Conservation (phyloP, 2,113 vertebrate genomes). For the Lamprotornis superbus region DNA sequence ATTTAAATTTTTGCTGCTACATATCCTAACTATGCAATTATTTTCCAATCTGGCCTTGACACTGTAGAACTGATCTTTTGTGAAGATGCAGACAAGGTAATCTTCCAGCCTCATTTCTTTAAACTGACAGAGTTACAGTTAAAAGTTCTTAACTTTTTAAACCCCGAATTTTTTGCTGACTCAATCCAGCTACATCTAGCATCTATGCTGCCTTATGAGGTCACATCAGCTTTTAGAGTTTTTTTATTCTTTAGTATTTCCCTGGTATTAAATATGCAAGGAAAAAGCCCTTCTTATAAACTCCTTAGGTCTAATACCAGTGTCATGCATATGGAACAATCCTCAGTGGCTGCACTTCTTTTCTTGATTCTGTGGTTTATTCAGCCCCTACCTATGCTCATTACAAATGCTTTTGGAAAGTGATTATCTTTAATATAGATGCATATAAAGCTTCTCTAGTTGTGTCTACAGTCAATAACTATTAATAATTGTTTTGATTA, state of each 20-base stretch:
- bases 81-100: neutral
- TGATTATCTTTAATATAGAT: fast-evolving
- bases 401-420: neutral
- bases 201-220: neutral
- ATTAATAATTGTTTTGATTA: neutral
- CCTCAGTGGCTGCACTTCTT: neutral
- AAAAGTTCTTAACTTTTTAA: neutral
- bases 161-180: neutral
- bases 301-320: neutral
- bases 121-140: neutral
- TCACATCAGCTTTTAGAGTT: neutral
- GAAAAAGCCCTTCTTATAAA: neutral
- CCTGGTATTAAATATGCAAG: neutral
- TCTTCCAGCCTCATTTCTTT: neutral
- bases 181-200: neutral
- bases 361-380: neutral
- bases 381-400: neutral
- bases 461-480: neutral
- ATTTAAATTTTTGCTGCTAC: neutral
- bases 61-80: neutral
- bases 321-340: neutral
- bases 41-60: neutral
- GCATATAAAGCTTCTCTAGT: neutral
- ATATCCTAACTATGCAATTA: neutral
- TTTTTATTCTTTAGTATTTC: neutral